A percentile compares a stretch with the other conserved stretches of the same genome.
These are phyloP conservation scores for Tetramorium simillimum DNA, from an alignment of 1,140 invertebrate genomes.

Conservation along the genomic window DNA sequence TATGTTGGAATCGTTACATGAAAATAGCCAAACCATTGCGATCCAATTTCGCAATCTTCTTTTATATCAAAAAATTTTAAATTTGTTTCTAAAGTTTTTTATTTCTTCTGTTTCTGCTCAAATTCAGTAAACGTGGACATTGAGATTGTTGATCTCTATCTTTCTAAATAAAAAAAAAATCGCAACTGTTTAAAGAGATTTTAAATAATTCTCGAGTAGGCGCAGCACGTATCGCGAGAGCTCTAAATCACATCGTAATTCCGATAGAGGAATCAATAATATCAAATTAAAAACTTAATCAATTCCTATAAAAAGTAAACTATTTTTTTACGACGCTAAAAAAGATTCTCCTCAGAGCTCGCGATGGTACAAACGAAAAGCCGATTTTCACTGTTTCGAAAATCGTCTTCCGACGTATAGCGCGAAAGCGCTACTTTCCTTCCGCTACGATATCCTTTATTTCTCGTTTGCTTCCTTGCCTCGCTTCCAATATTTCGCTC, in stretches of 20 bases:
- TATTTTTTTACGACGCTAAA: not conserved
- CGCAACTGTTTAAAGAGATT: not conserved
- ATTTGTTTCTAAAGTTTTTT: not conserved
- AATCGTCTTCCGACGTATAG: slow-evolving; percentile 45
- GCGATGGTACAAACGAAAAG: slow-evolving; percentile 7
- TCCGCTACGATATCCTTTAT: slow-evolving; percentile 52
- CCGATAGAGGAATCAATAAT: not conserved
- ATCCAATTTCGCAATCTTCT: slow-evolving; percentile 29
- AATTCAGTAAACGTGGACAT: not conserved
- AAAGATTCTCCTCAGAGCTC: slow-evolving; percentile 8
- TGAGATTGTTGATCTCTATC: not conserved
- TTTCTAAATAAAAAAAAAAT: not conserved
- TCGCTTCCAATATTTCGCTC: slow-evolving; percentile 54
- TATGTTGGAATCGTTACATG: slow-evolving; percentile 36
- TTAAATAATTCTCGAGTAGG: not conserved
- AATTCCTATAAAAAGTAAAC: not conserved
- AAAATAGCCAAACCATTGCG: slow-evolving; percentile 22
- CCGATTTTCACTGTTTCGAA: slow-evolving; percentile 47
- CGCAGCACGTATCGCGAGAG: too few relatives aligned
- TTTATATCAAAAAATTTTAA: not conserved
- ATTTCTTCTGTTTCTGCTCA: not conserved
- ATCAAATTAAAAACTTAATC: not conserved
- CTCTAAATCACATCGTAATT: not conserved
- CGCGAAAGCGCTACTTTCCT: slow-evolving; percentile 37
- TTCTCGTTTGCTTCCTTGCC: slow-evolving; percentile 42